Percentiles rank a stretch among this genome's conserved stretches.
Evolutionary conservation across 2,888 invertebrate species (phyloP).

Genomic region (Tiliacea aurago): DNA sequence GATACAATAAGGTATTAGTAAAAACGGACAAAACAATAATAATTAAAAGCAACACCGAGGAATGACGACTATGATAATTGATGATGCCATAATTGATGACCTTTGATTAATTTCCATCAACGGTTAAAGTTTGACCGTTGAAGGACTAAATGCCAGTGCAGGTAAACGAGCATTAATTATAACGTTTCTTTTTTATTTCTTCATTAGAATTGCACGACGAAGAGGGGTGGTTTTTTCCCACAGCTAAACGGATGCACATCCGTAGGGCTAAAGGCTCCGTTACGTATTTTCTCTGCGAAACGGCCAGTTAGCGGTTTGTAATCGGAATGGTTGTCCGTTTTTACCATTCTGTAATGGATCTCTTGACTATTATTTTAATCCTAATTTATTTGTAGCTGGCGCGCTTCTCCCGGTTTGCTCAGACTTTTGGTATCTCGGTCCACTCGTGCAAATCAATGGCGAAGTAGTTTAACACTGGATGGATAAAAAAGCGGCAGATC

Average conservation of each 20-base stretch:
- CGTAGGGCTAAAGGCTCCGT: constrained; percentile 39
- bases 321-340: not conserved
- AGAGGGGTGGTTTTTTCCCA: constrained; percentile 47
- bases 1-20: too few species aligned
- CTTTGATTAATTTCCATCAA: not conserved
- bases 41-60: not conserved
- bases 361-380: not conserved
- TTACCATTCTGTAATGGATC: not conserved
- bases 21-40: too few species aligned
- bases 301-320: not conserved
- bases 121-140: constrained; percentile 6
- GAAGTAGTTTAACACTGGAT: too few species aligned
- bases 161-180: not conserved
- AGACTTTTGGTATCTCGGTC: too few species aligned
- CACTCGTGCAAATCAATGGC: too few species aligned
- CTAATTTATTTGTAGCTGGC: not conserved
- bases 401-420: too few species aligned
- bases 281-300: constrained; percentile 17
- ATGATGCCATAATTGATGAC: not conserved
- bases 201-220: constrained; percentile 11
- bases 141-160: not conserved
- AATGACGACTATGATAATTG: not conserved
- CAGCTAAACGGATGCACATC: constrained; percentile 45
- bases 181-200: not conserved
- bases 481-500: too few species aligned